Evolutionary conservation across 2,113 vertebrate genomes (phyloP), one percentile per base, ranked within the genome.

Genomic region (Gallinago jamesoni): DNA sequence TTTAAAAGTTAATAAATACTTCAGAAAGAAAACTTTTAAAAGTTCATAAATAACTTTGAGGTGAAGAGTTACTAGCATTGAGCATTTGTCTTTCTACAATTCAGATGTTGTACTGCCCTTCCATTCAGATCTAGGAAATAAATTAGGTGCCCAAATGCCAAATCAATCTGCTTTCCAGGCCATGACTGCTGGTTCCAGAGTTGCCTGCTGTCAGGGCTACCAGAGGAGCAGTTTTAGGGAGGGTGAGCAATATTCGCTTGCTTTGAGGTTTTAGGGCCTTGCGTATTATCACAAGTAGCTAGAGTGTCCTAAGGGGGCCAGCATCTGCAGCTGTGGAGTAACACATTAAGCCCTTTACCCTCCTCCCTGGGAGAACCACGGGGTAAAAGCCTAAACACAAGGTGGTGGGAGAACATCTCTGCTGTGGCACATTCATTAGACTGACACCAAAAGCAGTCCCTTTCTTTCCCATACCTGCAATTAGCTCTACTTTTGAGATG

Each of bases 301-400:
- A 4, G 33, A 39, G 68, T 5, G 17, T 48, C 37, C 3, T 5
- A 48, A 20, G 0, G 19, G 22, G 25, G 17, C 6, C 35, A 37
- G 35, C 20, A 33, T 2, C 35, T 43, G 6, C 8, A 47, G 20
- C 57, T 73, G 48, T 43, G 50, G 8, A 76, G 6, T 25, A 43
- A 39, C 19, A 27, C 2, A 3, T 6, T 11, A 31, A 47, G 7
- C 48, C 25, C 33, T 66, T 74, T 43, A 16, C 10, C 18, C 11
- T 21, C 31, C 24, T 64, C 21, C 27, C 12, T n/a, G 28, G 35
- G 5, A 70, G 35, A 5, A 5, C 41, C 14, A 19, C 6, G 20
- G 12, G 30, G 30, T 20, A 74, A 73, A 35, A 37, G 15, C 10
- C 19, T 6, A 22, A 33, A 33, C 1, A 3, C 0, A 0, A 27